These are phyloP conservation scores for Rhodophaea formosa DNA, from an alignment of 2,888 invertebrate species.

Conservation along the genomic window DNA sequence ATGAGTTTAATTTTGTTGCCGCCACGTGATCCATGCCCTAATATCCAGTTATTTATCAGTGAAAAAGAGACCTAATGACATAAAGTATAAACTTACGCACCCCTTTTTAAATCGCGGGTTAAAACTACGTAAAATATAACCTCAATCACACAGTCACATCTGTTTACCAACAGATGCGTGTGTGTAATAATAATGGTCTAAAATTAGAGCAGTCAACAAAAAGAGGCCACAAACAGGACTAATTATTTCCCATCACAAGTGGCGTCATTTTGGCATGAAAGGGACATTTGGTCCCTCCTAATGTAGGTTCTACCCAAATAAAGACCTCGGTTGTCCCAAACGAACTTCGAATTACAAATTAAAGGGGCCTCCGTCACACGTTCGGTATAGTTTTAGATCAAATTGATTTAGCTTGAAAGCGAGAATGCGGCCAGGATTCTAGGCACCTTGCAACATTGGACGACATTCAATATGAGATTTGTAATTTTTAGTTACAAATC, in stretches of 20 bases:
- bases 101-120: too few species aligned
- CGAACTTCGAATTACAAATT: slow-evolving; percentile 65
- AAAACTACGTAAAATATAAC: neutral
- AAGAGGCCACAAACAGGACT: slow-evolving; percentile 38
- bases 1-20: too few species aligned
- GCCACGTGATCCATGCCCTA: too few species aligned
- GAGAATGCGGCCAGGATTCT: too few species aligned
- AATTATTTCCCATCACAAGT: slow-evolving; percentile 54
- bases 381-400: slow-evolving; percentile 13
- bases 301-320: slow-evolving; percentile 51
- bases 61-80: too few species aligned
- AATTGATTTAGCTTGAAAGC: too few species aligned
- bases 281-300: slow-evolving; percentile 42
- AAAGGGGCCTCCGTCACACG: slow-evolving; percentile 46
- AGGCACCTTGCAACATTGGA: too few species aligned
- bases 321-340: slow-evolving; percentile 58
- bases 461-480: too few species aligned
- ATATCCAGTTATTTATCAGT: too few species aligned
- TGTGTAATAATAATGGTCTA: neutral
- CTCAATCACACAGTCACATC: neutral
- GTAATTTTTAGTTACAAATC: too few species aligned
- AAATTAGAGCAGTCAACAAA: slow-evolving; percentile 20
- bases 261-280: slow-evolving; percentile 40
- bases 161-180: neutral
- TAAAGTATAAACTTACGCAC: too few species aligned